A percentile compares a stretch with the other conserved stretches of the same genome.
phyloP scores from a whole-genome alignment of 2,797 vertebrate genomes.

The Eremophila alpestris region DNA sequence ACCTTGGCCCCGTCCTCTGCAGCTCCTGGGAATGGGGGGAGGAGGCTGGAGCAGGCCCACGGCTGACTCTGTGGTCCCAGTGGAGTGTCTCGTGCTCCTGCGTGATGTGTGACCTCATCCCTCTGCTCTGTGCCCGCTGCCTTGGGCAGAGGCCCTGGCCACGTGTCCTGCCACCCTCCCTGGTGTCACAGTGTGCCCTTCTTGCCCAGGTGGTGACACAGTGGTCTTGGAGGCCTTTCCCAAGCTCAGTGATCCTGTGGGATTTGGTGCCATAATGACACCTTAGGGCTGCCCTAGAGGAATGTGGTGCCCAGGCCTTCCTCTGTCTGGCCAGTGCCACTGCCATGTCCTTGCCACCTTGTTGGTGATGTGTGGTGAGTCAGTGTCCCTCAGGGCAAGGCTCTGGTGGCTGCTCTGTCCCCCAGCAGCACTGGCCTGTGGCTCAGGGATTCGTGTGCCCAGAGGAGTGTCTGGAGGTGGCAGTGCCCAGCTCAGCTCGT shows the following conservation, averaged over 20 bases:
- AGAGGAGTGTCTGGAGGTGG: neutral
- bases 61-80: neutral
- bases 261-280: neutral
- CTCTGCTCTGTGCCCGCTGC: accelerated
- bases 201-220: accelerated
- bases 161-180: neutral
- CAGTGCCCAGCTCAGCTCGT: accelerated
- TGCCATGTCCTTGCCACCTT: neutral
- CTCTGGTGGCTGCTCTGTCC: neutral
- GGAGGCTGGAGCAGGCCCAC: accelerated
- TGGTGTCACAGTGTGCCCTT: neutral
- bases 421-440: accelerated
- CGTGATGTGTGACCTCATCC: neutral
- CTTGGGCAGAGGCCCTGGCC: neutral
- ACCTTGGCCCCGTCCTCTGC: neutral
- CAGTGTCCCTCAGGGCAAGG: neutral
- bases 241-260: neutral
- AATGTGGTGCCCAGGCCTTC: accelerated
- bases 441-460: neutral
- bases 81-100: neutral
- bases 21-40: accelerated
- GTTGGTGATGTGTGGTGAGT: neutral
- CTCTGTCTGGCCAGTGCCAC: accelerated
- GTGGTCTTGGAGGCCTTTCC: neutral
- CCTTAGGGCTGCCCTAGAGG: neutral